A percentile compares a stretch with the other conserved stretches of the same genome.
These are phyloP conservation scores for Toxotes jaculatrix DNA, from an alignment of 2,113 vertebrate genomes.

Conservation along the genomic window DNA sequence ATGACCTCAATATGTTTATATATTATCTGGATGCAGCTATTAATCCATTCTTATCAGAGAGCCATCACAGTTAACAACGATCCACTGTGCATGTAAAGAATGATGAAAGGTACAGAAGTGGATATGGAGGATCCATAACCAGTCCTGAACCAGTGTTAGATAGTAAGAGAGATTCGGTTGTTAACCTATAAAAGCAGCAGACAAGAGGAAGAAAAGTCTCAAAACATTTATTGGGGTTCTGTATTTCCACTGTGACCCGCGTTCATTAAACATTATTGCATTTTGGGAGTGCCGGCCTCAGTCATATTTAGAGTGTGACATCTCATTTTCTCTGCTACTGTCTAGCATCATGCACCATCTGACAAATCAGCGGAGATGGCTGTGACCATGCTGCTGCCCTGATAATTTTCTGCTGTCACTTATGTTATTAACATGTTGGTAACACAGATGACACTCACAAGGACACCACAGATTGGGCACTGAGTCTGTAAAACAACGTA, in stretches of 20 bases:
- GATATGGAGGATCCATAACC: neutral
- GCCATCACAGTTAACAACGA: neutral
- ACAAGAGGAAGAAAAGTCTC: slow-evolving; percentile 37
- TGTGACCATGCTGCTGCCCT: neutral
- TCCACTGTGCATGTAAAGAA: neutral
- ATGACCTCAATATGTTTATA: slow-evolving; percentile 2
- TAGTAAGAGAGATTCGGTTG: slow-evolving; percentile 35
- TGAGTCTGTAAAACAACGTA: neutral
- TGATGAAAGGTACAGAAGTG: neutral
- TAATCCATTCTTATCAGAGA: neutral
- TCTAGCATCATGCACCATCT: slow-evolving; percentile 22
- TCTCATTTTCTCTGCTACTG: slow-evolving; percentile 52
- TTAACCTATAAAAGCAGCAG: slow-evolving; percentile 34
- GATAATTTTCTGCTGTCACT: slow-evolving; percentile 24
- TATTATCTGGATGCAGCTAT: slow-evolving; percentile 9
- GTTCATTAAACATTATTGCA: slow-evolving; percentile 49
- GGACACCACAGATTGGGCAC: neutral
- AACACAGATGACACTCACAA: neutral
- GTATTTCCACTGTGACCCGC: slow-evolving; percentile 43
- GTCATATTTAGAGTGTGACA: slow-evolving; percentile 63
- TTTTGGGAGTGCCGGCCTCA: slow-evolving; percentile 32
- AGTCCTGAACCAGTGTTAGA: neutral
- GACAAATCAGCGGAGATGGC: slow-evolving; percentile 41
- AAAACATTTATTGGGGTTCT: slow-evolving; percentile 28
- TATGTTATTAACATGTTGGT: slow-evolving; percentile 29